phyloP scores from a whole-genome alignment of 1,140 invertebrate species.

The Anagrus nilaparvatae region DNA sequence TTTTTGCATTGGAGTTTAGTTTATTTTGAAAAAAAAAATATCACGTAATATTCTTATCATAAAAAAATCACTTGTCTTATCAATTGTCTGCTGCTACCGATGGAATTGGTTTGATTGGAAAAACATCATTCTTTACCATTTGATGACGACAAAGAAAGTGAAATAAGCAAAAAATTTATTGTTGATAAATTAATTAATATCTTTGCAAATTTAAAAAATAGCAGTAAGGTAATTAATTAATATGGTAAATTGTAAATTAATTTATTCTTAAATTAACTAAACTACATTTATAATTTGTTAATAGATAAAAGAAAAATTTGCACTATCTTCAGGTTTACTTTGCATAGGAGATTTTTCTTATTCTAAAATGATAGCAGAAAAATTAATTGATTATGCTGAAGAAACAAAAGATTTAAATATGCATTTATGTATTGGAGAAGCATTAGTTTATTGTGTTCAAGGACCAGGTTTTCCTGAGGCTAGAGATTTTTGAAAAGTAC shows the following conservation, averaged over 20 bases:
- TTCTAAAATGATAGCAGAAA: constrained; percentile 56
- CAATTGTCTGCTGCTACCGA: constrained; percentile 51
- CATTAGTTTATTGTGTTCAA: constrained; percentile 71
- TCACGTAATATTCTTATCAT: too few relatives aligned
- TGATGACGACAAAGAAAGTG: constrained; percentile 39
- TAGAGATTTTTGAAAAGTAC: constrained; percentile 61
- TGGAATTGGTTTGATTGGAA: constrained; percentile 58
- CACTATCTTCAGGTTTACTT: constrained; percentile 58
- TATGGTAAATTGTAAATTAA: constrained; percentile 6
- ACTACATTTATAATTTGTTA: constrained; percentile 9
- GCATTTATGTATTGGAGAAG: constrained; percentile 77
- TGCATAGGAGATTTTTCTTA: constrained; percentile 68
- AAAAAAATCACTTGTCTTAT: too few relatives aligned
- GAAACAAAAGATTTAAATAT: constrained; percentile 77
- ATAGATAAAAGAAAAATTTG: constrained; percentile 60
- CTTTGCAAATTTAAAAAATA: constrained; percentile 51
- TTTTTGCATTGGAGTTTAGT: too few relatives aligned
- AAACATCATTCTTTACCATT: constrained; percentile 51
- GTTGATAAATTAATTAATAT: constrained; percentile 51
- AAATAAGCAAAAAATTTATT: constrained; percentile 51
- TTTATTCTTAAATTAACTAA: constrained; percentile 10
- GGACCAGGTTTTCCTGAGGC: constrained; percentile 60
- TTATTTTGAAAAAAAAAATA: too few relatives aligned
- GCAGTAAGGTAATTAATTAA: constrained; percentile 42
- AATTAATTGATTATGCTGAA: constrained; percentile 60